Percentiles rank a stretch among this genome's conserved stretches.
Evolutionary conservation across 2,797 vertebrate genomes (phyloP).

Genomic region (Melanotaenia nigrans): DNA sequence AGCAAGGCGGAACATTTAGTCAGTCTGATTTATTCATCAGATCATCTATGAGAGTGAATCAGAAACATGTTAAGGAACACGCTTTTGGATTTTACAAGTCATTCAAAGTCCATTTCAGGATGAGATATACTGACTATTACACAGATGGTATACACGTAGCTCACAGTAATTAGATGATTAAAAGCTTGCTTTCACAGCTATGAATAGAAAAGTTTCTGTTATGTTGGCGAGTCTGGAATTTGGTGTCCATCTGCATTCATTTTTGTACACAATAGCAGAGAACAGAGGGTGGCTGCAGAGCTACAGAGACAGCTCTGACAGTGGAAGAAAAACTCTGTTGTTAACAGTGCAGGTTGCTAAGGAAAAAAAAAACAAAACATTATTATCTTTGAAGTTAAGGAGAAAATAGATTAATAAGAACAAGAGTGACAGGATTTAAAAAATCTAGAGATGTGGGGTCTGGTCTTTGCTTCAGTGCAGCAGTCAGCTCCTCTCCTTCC

Average conservation of each 20-base stretch:
- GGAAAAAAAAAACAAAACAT: constrained; percentile 2
- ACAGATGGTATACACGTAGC: constrained; percentile 33
- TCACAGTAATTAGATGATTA: constrained; percentile 35
- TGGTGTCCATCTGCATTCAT: constrained; percentile 47
- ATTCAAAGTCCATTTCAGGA: constrained; percentile 33
- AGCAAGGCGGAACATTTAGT: constrained; percentile 14
- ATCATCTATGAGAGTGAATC: constrained; percentile 41
- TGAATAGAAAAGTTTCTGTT: constrained; percentile 39
- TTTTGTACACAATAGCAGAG: constrained; percentile 26
- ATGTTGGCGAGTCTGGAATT: constrained; percentile 25
- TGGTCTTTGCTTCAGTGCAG: constrained; percentile 26
- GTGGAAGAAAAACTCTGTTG: constrained; percentile 22
- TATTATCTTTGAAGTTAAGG: constrained; percentile 4
- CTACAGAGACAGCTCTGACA: constrained; percentile 13
- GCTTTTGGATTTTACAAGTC: constrained; percentile 37
- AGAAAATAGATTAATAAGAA: constrained; percentile 20
- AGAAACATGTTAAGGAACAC: constrained; percentile 29
- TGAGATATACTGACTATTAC: constrained; percentile 25
- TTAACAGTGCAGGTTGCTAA: constrained; percentile 30
- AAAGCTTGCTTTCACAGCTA: constrained; percentile 40
- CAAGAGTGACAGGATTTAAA: constrained; percentile 22
- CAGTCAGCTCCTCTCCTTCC: constrained; percentile 7
- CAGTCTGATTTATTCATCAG: constrained; percentile 43
- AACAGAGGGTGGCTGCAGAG: constrained; percentile 15
- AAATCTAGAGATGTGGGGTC: constrained; percentile 1